Percentiles rank a stretch among this genome's conserved stretches.
Conservation (phyloP, 1,140 invertebrate species). For the Rhysida immarginata region DNA sequence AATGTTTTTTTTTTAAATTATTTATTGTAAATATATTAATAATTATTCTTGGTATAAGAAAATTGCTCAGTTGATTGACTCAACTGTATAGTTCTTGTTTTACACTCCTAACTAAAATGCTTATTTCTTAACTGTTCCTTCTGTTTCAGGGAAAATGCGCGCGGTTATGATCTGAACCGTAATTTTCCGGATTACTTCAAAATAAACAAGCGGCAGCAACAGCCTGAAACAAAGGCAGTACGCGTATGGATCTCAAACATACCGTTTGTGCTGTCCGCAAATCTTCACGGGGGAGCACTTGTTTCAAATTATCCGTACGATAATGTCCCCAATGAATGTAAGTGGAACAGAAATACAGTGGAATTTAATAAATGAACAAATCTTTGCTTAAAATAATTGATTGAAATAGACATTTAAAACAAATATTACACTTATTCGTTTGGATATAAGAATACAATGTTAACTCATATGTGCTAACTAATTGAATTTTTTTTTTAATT, state of each 20-base stretch:
- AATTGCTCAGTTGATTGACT: slow-evolving; percentile 18
- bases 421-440: too few relatives aligned
- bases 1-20: too few relatives aligned
- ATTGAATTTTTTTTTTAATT: too few relatives aligned
- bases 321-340: slow-evolving; percentile 3
- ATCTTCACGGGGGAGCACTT: slow-evolving; percentile 26
- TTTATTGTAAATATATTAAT: too few relatives aligned
- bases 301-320: slow-evolving; percentile 19
- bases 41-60: too few relatives aligned
- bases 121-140: neutral
- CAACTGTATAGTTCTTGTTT: too few relatives aligned
- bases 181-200: slow-evolving; percentile 90
- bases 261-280: slow-evolving; percentile 24
- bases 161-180: slow-evolving; percentile 73
- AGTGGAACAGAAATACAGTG: too few relatives aligned
- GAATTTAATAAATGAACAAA: too few relatives aligned
- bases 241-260: slow-evolving; percentile 6
- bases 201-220: slow-evolving; percentile 36
- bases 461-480: too few relatives aligned
- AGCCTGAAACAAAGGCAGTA: slow-evolving; percentile 1
- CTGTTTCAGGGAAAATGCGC: slow-evolving; percentile 56
- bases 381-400: too few relatives aligned
- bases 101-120: slow-evolving; percentile 5
- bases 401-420: too few relatives aligned
- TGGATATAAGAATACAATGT: too few relatives aligned